Evolutionary conservation across 1,140 invertebrate species (phyloP).

Genomic region (Cotesia glomerata): DNA sequence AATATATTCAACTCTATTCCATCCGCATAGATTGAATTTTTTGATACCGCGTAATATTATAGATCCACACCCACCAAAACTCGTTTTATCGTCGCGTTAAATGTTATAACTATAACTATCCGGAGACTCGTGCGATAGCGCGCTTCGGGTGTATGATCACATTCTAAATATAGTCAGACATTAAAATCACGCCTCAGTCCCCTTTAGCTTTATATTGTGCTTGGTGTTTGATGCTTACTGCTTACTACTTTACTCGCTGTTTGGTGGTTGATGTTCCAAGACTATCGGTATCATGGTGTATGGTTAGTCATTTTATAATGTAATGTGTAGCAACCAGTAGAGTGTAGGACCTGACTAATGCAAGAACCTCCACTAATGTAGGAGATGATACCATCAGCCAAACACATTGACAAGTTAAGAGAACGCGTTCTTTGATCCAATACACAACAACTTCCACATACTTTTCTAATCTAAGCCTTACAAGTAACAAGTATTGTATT

Average conservation of each 20-base stretch:
- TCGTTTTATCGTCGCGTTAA: conserved; percentile 18
- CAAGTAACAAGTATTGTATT: no score
- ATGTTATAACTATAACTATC: background rate
- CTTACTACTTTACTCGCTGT: no score
- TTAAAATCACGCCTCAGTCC: conserved; percentile 18
- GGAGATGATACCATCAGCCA: background rate
- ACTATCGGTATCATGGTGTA: no score
- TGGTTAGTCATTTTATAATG: no score
- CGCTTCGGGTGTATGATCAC: conserved; percentile 22
- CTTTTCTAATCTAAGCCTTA: background rate
- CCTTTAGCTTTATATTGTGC: background rate
- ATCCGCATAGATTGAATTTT: no score
- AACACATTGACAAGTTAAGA: conserved; percentile 2
- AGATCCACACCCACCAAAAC: conserved; percentile 18
- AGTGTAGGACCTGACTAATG: no score
- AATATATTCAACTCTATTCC: no score
- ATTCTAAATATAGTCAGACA: conserved; percentile 30
- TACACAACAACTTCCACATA: background rate
- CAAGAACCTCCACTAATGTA: no score
- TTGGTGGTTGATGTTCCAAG: background rate
- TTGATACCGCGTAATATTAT: no score
- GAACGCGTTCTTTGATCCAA: conserved; percentile 1
- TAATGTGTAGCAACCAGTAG: no score
- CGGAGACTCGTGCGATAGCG: conserved; percentile 10
- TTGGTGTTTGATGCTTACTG: no score